A percentile compares a stretch with the other conserved stretches of the same genome.
These are phyloP conservation scores for Athene noctua DNA, from an alignment of 2,113 vertebrate genomes.

Conservation along the genomic window DNA sequence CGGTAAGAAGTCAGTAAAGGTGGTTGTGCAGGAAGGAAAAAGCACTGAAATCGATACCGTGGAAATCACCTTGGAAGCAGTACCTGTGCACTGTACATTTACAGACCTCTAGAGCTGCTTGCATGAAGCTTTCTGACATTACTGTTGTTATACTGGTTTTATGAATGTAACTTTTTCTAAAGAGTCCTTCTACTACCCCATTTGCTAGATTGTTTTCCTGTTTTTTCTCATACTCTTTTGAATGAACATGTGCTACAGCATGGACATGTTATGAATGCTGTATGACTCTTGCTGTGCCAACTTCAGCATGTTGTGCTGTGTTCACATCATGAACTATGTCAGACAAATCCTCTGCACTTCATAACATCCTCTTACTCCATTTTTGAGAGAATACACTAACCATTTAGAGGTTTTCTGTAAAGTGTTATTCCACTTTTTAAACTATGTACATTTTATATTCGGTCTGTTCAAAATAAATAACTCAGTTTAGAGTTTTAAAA, in stretches of 20 bases:
- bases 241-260: not conserved
- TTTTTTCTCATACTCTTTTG: not conserved
- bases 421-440: not conserved
- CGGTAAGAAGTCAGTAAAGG: constrained; percentile 39
- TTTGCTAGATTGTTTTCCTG: not conserved
- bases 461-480: not conserved
- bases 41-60: constrained; percentile 52
- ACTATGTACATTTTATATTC: not conserved
- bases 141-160: not conserved
- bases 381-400: not conserved
- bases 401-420: not conserved
- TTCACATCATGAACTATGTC: not conserved
- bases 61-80: constrained; percentile 65
- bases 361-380: not conserved
- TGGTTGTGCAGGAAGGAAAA: constrained; percentile 28
- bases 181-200: not conserved
- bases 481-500: not conserved
- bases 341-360: not conserved
- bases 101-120: not conserved
- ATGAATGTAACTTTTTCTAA: not conserved
- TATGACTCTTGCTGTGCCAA: not conserved
- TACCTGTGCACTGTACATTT: constrained; percentile 48
- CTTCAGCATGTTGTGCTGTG: not conserved
- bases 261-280: not conserved
- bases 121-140: not conserved